These are phyloP conservation scores for Heterodera carotae DNA, from an alignment of 1,140 invertebrate species.

Conservation along the genomic window DNA sequence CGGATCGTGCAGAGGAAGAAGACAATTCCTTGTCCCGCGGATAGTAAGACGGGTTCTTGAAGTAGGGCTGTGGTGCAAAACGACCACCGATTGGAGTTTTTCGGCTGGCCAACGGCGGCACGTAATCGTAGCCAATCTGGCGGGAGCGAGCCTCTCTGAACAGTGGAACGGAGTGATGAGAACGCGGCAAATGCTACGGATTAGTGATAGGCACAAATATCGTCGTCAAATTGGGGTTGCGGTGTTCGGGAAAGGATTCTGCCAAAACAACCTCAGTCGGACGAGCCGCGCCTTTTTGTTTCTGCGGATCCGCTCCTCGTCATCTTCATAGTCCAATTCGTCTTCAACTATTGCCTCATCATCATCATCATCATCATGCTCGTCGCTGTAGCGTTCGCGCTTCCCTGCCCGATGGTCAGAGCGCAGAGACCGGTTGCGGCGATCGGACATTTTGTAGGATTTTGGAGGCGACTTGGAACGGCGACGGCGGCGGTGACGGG, in stretches of 20 bases:
- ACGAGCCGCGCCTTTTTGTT: conserved; percentile 18
- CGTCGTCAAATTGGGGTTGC: too few relatives aligned
- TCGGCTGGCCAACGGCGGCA: conserved; percentile 3
- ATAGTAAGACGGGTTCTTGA: conserved; percentile 29
- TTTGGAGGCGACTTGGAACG: background rate
- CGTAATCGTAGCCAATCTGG: background rate
- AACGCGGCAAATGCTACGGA: background rate
- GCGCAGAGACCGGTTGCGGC: background rate
- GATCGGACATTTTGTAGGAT: background rate
- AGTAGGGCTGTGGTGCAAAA: conserved; percentile 17
- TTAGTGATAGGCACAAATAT: background rate
- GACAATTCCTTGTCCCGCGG: conserved; percentile 7
- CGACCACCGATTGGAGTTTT: background rate
- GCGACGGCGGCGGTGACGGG: background rate
- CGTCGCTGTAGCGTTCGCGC: background rate
- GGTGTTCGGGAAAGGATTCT: too few relatives aligned
- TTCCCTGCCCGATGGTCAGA: background rate
- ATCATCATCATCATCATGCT: background rate
- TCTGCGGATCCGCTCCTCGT: conserved; percentile 13
- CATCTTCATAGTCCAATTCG: background rate
- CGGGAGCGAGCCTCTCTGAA: conserved; percentile 20
- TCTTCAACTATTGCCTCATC: background rate
- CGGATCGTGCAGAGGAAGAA: background rate
- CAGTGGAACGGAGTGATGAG: background rate
- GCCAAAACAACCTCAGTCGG: conserved; percentile 9